Evolutionary conservation across 2,113 vertebrate species (phyloP), one percentile per base, ranked within the genome.

Genomic region (Hyperoodon ampullatus): DNA sequence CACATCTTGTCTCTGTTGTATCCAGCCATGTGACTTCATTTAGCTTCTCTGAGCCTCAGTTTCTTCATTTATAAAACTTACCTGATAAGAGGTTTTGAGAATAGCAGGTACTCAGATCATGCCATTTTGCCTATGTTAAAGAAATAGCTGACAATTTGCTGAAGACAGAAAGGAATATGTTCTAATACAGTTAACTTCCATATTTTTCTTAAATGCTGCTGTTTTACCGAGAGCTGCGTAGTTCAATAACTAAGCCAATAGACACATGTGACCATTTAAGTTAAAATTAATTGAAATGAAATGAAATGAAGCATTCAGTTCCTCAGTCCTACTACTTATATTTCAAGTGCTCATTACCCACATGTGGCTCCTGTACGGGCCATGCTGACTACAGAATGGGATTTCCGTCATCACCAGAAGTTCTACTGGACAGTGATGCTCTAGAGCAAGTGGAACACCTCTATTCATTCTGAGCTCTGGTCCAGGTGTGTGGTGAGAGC

Each of bases 401-500:
- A 3, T 72, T n/a, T 39, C 24, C 24, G 2, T 47, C 33, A 1
- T 26, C 42, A 0, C 18, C 0, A 0, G 4, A 11, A 18, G 16
- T 35, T 65, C 42, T 35, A 1, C 13, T 42, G 55, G 53, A 16
- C 0, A 1, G 11, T 3, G 30, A 4, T 5, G 1, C 24, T 50
- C 26, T 44, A 5, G 18, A 39, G 30, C 39, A 15, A 65, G 33
- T 10, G n/a, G 33, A 18, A 74, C 71, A 13, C 11, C 8, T 68
- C 42, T 39, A 0, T n/a, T 65, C 55, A 12, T 47, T 77, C 58
- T 28, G 28, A 80, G 63, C 53, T 65, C 35, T n/a, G 2, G 1
- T 39, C 61, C 35, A 0, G 4, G 61, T 50, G 16, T 61, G 30
- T 10, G 23, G 42, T 42, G 61, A 63, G 3, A 70, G 58, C 16